Evolutionary conservation across 2,113 vertebrate species (phyloP).

Genomic region (Climacteris rufus): DNA sequence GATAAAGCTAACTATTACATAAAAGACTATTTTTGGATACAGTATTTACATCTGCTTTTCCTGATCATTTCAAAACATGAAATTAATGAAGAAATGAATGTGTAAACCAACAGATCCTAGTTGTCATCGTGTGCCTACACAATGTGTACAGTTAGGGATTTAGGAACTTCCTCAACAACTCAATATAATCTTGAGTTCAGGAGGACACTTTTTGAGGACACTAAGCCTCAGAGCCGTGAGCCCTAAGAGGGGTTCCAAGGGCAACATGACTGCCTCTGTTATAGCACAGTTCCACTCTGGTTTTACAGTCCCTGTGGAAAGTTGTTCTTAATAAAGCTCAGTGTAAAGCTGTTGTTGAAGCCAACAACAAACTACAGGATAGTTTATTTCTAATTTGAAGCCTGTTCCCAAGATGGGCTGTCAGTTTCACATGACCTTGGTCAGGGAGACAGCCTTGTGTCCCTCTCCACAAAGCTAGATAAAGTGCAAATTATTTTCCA

Average conservation of each 20-base stretch:
- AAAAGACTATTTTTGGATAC: not conserved
- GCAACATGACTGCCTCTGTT: not conserved
- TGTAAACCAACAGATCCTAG: not conserved
- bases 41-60: not conserved
- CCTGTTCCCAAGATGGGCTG: not conserved
- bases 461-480: not conserved
- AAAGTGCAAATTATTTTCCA: not conserved
- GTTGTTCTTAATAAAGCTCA: not conserved
- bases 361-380: not conserved
- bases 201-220: not conserved
- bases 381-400: not conserved
- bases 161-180: not conserved
- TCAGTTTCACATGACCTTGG: not conserved
- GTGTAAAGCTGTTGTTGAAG: not conserved
- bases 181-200: not conserved
- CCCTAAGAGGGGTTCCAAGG: not conserved
- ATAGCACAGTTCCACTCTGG: not conserved
- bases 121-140: fast-evolving
- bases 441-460: fast-evolving
- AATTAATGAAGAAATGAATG: not conserved
- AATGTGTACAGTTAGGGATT: no score
- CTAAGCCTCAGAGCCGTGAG: not conserved
- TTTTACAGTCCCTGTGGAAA: not conserved
- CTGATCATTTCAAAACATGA: not conserved
- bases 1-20: not conserved